Evolutionary conservation across 1,140 invertebrate species (phyloP).

Genomic region (Apocrypta bakeri): DNA sequence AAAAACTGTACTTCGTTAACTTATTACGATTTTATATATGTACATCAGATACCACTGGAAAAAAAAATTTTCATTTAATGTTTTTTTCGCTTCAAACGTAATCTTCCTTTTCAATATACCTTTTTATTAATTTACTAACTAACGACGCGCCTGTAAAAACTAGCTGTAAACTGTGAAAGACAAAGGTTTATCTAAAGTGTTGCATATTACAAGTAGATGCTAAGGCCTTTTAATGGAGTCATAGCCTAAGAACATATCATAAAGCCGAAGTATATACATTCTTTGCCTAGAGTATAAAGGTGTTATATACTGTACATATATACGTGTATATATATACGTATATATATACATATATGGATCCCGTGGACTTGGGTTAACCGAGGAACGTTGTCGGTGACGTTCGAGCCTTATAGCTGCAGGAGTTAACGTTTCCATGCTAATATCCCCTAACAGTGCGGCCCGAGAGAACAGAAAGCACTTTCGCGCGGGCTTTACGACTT

Average conservation of each 20-base stretch:
- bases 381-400: slow-evolving; percentile 41
- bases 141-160: too few relatives aligned
- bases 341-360: neutral
- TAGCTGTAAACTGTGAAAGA: too few relatives aligned
- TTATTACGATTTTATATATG: too few relatives aligned
- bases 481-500: slow-evolving; percentile 26
- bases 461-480: slow-evolving; percentile 43
- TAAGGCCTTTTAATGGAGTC: slow-evolving; percentile 54
- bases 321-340: neutral
- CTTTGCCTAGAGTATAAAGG: neutral
- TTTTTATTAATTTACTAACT: too few relatives aligned
- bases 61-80: too few relatives aligned
- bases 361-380: slow-evolving; percentile 43
- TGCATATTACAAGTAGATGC: slow-evolving; percentile 49
- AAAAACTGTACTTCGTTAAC: too few relatives aligned
- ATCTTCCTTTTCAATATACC: too few relatives aligned
- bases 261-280: slow-evolving; percentile 30
- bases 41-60: too few relatives aligned
- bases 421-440: slow-evolving; percentile 56
- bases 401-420: slow-evolving; percentile 54
- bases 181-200: too few relatives aligned
- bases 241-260: slow-evolving; percentile 53
- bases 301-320: neutral
- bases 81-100: too few relatives aligned
- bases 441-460: slow-evolving; percentile 49